Percentiles rank a stretch among this genome's conserved stretches.
Evolutionary conservation across 1,140 invertebrate species (phyloP).

Genomic region (Halesus radiatus): DNA sequence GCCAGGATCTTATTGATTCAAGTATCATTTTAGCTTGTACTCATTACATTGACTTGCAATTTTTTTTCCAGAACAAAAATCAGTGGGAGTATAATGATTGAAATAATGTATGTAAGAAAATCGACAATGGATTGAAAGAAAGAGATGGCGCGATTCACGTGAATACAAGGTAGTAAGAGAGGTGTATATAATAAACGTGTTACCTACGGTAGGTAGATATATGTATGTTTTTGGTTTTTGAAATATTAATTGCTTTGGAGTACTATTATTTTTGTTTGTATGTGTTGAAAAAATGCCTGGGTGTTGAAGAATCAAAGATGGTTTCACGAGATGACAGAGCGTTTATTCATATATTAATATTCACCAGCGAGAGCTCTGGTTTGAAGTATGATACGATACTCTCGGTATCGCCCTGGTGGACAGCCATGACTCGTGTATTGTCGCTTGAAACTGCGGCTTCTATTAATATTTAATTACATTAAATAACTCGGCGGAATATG

Average conservation of each 20-base stretch:
- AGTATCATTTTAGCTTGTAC: slow-evolving; percentile 11
- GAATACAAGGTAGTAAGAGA: slow-evolving; percentile 1
- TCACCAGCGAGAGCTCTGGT: no score
- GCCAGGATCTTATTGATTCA: neutral
- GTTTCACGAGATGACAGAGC: neutral
- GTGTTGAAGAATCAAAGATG: slow-evolving; percentile 4
- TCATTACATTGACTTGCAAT: neutral
- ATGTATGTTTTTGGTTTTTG: neutral
- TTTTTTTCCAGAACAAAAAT: slow-evolving; percentile 2
- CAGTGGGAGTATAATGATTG: neutral
- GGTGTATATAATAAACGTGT: neutral
- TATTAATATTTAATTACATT: no score
- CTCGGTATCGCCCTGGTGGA: no score
- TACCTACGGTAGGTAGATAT: neutral
- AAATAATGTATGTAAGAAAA: slow-evolving; percentile 28
- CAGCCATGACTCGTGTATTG: no score
- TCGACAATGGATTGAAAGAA: slow-evolving; percentile 14
- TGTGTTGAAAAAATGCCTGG: no score
- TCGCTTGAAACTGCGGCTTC: no score
- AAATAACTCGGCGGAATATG: no score
- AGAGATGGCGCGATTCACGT: slow-evolving; percentile 3
- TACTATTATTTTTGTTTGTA: neutral
- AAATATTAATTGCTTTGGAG: slow-evolving; percentile 28
- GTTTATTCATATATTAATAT: neutral
- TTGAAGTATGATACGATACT: no score